phyloP scores from a whole-genome alignment of 2,797 vertebrate genomes.

The Cercopithecus petaurista region DNA sequence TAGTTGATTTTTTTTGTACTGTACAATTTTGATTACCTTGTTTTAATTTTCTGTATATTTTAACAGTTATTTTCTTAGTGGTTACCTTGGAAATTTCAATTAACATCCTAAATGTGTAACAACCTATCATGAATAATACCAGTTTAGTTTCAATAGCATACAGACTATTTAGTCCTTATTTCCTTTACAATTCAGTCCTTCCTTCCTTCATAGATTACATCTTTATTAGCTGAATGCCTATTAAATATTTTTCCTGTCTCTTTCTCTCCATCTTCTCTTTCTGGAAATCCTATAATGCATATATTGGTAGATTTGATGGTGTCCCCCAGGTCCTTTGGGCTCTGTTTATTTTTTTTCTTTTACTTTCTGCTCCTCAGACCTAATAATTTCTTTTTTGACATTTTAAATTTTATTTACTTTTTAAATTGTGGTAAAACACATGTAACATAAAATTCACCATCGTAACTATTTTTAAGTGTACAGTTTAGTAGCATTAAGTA shows the following conservation, averaged over 20 bases:
- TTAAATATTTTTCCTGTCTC: background rate
- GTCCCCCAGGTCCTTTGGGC: no score
- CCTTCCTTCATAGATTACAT: background rate
- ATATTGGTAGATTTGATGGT: no score
- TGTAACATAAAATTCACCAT: no score
- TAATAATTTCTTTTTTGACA: background rate
- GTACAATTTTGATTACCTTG: background rate
- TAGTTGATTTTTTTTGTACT: background rate
- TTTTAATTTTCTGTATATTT: background rate
- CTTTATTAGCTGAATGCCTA: background rate
- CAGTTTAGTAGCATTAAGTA: no score
- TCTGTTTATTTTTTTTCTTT: background rate
- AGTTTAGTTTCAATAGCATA: no score
- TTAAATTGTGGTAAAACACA: no score
- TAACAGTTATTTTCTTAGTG: background rate
- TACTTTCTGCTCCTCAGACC: background rate
- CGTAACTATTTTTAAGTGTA: no score
- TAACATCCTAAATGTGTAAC: background rate
- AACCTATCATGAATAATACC: background rate
- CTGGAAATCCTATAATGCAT: background rate
- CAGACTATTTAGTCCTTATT: no score
- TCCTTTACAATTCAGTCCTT: no score
- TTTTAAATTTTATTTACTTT: no score
- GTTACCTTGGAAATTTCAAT: background rate
- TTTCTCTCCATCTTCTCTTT: background rate